Conservation (phyloP, 2,113 vertebrate species). For the Ptilonorhynchus violaceus region DNA sequence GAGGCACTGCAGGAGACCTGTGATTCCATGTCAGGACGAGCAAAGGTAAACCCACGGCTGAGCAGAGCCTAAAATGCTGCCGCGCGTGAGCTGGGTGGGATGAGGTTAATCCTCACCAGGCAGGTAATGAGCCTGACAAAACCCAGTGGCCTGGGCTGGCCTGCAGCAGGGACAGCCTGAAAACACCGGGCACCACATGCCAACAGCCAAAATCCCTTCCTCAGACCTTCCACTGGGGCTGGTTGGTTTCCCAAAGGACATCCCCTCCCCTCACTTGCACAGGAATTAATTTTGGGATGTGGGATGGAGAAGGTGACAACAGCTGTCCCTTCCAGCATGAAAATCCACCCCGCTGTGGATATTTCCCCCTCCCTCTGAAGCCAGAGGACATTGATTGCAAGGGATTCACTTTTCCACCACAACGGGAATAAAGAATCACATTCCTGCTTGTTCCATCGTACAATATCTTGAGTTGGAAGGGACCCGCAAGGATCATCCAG, state of each 20-base stretch:
- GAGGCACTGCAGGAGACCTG: background rate
- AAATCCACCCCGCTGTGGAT: background rate
- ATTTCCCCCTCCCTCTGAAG: background rate
- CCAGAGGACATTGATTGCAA: background rate
- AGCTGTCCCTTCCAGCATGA: background rate
- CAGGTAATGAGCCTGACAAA: background rate
- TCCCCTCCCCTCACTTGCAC: background rate
- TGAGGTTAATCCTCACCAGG: background rate
- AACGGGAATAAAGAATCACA: background rate
- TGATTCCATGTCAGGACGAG: background rate
- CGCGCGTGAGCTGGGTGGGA: background rate
- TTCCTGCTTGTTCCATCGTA: background rate
- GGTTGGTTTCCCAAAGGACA: background rate
- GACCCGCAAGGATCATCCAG: background rate
- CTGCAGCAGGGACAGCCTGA: background rate
- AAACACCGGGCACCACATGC: rapidly evolving
- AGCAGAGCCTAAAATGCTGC: background rate
- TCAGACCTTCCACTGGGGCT: background rate
- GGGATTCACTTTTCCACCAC: background rate
- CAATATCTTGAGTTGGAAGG: background rate
- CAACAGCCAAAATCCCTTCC: background rate
- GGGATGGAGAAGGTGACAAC: background rate
- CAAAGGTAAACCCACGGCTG: background rate
- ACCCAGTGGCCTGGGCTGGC: background rate
- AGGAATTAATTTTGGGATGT: background rate